phyloP scores from a whole-genome alignment of 1,140 invertebrate species.

The Heliothis subflexa region DNA sequence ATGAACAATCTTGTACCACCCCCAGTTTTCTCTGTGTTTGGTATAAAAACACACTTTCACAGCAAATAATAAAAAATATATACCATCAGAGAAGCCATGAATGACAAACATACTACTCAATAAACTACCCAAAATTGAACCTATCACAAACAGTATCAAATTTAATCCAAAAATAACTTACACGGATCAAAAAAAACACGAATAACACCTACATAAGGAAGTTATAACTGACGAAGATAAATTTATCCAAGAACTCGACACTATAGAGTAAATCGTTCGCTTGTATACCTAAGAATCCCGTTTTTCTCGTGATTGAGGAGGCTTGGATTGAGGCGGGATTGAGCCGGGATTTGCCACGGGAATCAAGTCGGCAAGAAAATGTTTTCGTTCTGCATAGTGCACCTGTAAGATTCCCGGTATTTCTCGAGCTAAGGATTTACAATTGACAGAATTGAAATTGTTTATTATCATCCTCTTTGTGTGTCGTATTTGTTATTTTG shows the following conservation, averaged over 20 bases:
- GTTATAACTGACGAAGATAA: constrained; percentile 19
- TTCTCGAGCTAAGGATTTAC: constrained; percentile 52
- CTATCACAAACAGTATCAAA: neutral
- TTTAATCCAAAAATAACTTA: constrained; percentile 6
- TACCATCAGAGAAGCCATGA: too few species aligned
- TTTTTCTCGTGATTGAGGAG: constrained; percentile 60
- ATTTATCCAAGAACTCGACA: constrained; percentile 13
- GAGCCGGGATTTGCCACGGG: constrained; percentile 44
- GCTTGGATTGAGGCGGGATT: constrained; percentile 57
- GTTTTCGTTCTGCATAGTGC: constrained; percentile 56
- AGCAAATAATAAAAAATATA: too few species aligned
- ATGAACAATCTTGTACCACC: too few species aligned
- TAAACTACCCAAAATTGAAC: too few species aligned
- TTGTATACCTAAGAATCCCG: constrained; percentile 43
- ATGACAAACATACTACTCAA: too few species aligned
- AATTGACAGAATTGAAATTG: constrained; percentile 59
- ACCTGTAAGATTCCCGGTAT: constrained; percentile 50
- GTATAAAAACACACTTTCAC: too few species aligned
- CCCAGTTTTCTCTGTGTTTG: too few species aligned
- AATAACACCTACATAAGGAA: constrained; percentile 23
- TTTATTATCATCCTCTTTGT: constrained; percentile 45
- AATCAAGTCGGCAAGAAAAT: constrained; percentile 52
- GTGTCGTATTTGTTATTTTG: constrained; percentile 24
- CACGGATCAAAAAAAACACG: neutral
- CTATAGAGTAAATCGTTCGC: constrained; percentile 30